These are phyloP conservation scores for Trissoscelio sp. DNA, from an alignment of 2,888 invertebrate species.

Conservation along the genomic window DNA sequence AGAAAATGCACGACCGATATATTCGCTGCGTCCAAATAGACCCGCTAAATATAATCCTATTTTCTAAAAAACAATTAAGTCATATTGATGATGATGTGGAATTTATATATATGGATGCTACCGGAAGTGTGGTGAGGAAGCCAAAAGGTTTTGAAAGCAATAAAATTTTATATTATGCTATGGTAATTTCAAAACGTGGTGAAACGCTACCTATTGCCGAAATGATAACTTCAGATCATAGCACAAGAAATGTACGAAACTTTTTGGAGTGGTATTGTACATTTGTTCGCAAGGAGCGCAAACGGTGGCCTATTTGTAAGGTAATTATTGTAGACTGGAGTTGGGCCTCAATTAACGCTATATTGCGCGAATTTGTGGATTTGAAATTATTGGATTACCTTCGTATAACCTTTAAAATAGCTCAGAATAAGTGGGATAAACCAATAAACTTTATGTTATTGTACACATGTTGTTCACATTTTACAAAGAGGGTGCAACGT, in stretches of 20 bases:
- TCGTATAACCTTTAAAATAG: background rate
- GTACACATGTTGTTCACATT: conserved; percentile 1
- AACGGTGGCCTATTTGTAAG: conserved; percentile 1
- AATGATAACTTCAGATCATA: conserved; percentile 22
- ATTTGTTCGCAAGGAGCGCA: background rate
- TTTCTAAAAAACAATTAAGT: conserved; percentile 10
- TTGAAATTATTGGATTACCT: conserved; percentile 1
- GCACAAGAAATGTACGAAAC: background rate
- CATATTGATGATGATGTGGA: background rate
- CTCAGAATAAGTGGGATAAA: background rate
- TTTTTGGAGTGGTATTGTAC: background rate
- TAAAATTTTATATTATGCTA: conserved; percentile 1
- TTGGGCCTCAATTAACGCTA: background rate
- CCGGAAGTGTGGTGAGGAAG: conserved; percentile 9
- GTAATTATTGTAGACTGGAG: background rate
- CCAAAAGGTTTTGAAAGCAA: background rate
- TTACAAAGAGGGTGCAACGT: conserved; percentile 1
- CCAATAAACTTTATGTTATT: conserved; percentile 1
- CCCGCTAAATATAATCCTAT: conserved; percentile 11
- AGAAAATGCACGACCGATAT: background rate
- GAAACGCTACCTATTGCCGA: background rate
- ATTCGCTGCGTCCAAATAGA: background rate
- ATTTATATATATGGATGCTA: conserved; percentile 31
- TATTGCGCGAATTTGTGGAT: background rate
- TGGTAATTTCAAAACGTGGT: background rate